A percentile compares a stretch with the other conserved stretches of the same genome.
Evolutionary conservation across 1,140 invertebrate genomes (phyloP).

Genomic region (Pachypsylla venusta): DNA sequence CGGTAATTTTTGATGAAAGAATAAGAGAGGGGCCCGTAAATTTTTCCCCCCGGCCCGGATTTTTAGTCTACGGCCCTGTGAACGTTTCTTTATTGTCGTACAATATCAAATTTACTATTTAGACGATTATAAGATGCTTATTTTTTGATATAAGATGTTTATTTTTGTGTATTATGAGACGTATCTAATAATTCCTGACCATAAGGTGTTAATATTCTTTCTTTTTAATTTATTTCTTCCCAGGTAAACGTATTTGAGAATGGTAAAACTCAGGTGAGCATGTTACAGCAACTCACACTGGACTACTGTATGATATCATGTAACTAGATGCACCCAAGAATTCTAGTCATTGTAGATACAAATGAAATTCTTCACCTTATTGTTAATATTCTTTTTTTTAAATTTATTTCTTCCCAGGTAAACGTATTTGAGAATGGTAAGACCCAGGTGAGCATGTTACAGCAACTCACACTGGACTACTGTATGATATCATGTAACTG

Average conservation of each 20-base stretch:
- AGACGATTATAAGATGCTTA: too few relatives aligned
- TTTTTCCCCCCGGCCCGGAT: too few relatives aligned
- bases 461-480: slow-evolving; percentile 26
- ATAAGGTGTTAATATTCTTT: too few relatives aligned
- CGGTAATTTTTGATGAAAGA: too few relatives aligned
- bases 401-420: neutral
- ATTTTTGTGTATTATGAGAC: too few relatives aligned
- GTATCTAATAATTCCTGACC: too few relatives aligned
- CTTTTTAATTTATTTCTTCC: slow-evolving; percentile 55
- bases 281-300: slow-evolving; percentile 26
- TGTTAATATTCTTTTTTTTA: neutral
- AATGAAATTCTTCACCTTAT: slow-evolving; percentile 68
- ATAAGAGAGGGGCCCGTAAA: too few relatives aligned
- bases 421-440: slow-evolving; percentile 18
- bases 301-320: slow-evolving; percentile 36
- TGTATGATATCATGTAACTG: slow-evolving; percentile 48
- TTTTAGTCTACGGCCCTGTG: too few relatives aligned
- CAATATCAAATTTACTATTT: too few relatives aligned
- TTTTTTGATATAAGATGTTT: too few relatives aligned
- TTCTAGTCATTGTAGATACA: slow-evolving; percentile 68
- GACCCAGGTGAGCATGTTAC: slow-evolving; percentile 23
- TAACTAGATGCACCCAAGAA: slow-evolving; percentile 77
- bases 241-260: slow-evolving; percentile 30
- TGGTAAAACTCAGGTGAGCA: slow-evolving; percentile 17
- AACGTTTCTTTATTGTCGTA: too few relatives aligned